A percentile compares a stretch with the other conserved stretches of the same genome.
Conservation (phyloP, 2,113 vertebrate genomes). For the Micromys minutus region DNA sequence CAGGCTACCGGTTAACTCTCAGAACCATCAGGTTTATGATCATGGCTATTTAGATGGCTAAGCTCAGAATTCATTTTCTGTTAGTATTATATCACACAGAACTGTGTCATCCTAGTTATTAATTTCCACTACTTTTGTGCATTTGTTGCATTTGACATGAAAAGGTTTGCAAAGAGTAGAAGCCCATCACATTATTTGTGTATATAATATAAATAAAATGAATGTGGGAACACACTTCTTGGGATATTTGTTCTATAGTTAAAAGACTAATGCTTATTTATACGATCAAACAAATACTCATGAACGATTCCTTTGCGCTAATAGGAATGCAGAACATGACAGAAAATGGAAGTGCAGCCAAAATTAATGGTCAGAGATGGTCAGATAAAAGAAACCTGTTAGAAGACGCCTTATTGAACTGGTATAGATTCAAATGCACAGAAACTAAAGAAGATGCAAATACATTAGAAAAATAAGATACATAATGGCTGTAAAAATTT, state of each 20-base stretch:
- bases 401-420: neutral
- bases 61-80: slow-evolving; percentile 30
- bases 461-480: neutral
- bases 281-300: neutral
- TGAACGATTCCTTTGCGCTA: neutral
- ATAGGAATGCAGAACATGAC: neutral
- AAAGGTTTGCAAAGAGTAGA: neutral
- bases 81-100: neutral
- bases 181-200: neutral
- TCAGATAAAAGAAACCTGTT: neutral
- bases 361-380: neutral
- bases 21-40: neutral
- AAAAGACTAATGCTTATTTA: neutral
- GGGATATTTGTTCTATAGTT: neutral
- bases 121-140: neutral
- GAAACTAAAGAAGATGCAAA: neutral
- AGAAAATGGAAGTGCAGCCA: neutral
- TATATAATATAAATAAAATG: neutral
- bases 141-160: neutral
- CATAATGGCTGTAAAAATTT: neutral
- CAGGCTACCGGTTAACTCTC: neutral
- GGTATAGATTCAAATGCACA: neutral
- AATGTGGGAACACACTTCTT: neutral
- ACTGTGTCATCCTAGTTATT: neutral
- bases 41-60: neutral